phyloP scores from a whole-genome alignment of 2,888 invertebrate genomes.

The Boloria euphrosyne region DNA sequence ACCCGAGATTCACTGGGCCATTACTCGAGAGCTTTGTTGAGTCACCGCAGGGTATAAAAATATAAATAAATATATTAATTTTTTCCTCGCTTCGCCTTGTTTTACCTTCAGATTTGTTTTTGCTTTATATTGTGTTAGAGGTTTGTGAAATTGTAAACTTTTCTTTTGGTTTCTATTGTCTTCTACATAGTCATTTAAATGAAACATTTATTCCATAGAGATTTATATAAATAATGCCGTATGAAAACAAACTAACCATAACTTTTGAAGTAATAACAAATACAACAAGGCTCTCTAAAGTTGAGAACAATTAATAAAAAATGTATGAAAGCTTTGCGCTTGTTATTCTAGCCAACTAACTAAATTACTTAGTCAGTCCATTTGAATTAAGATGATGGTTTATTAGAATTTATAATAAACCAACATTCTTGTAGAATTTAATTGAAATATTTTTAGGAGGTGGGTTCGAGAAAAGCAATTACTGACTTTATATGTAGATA shows the following conservation, averaged over 20 bases:
- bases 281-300: no score
- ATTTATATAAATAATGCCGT: no score
- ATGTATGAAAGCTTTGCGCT: no score
- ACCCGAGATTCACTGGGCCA: slow-evolving; percentile 77
- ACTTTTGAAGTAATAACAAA: no score
- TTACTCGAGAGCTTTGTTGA: slow-evolving; percentile 72
- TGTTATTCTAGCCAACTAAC: no score
- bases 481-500: slow-evolving; percentile 16
- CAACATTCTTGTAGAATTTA: no score
- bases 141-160: slow-evolving; percentile 37
- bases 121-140: slow-evolving; percentile 53
- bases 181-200: slow-evolving; percentile 12
- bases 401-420: no score
- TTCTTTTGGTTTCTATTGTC: slow-evolving; percentile 17
- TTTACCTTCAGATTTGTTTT: slow-evolving; percentile 50
- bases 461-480: not conserved
- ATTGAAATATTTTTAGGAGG: not conserved
- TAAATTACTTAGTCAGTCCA: no score
- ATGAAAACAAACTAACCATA: no score
- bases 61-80: slow-evolving; percentile 64
- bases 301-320: no score
- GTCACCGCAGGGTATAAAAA: slow-evolving; percentile 62
- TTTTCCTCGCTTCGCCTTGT: slow-evolving; percentile 41
- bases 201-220: no score
- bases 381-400: no score